Conservation (phyloP, 2,888 invertebrate species). For the Pardosa pseudoannulata region DNA sequence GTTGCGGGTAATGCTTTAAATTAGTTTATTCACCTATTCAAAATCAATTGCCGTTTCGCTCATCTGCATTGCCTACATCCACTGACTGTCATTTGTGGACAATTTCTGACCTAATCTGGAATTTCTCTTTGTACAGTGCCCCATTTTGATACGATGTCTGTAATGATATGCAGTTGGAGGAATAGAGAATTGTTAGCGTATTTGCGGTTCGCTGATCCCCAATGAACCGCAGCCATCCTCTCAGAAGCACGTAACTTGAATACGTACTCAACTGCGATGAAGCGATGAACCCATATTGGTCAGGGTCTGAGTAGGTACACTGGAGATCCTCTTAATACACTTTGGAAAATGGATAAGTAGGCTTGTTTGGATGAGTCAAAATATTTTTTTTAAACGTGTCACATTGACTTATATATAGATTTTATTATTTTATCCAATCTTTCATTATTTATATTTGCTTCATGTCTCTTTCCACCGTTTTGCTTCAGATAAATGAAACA, state of each 20-base stretch:
- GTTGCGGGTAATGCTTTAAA: not conserved
- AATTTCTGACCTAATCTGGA: slow-evolving; percentile 22
- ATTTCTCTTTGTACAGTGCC: slow-evolving; percentile 22
- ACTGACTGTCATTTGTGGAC: slow-evolving; percentile 1
- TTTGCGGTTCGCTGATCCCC: slow-evolving; percentile 36
- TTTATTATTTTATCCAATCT: no score
- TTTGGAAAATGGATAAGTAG: not conserved
- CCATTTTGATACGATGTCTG: slow-evolving; percentile 2
- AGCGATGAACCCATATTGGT: slow-evolving; percentile 19
- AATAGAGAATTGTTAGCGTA: slow-evolving; percentile 19
- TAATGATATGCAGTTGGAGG: slow-evolving; percentile 21
- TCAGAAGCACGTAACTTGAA: slow-evolving; percentile 1
- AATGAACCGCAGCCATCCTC: slow-evolving; percentile 33
- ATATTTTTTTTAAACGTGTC: no score
- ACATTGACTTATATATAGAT: no score
- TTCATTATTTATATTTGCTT: no score
- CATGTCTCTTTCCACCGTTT: no score
- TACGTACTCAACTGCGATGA: not conserved
- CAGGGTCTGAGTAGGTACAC: not conserved
- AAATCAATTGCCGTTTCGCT: slow-evolving; percentile 7
- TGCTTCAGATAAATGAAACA: no score
- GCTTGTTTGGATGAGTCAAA: no score
- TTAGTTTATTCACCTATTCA: slow-evolving; percentile 14
- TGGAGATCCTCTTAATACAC: not conserved
- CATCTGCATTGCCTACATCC: not conserved